Base-by-base conservation (phyloP, 2,113 vertebrate genomes). In the Beaufortia kweichowensis region DNA sequence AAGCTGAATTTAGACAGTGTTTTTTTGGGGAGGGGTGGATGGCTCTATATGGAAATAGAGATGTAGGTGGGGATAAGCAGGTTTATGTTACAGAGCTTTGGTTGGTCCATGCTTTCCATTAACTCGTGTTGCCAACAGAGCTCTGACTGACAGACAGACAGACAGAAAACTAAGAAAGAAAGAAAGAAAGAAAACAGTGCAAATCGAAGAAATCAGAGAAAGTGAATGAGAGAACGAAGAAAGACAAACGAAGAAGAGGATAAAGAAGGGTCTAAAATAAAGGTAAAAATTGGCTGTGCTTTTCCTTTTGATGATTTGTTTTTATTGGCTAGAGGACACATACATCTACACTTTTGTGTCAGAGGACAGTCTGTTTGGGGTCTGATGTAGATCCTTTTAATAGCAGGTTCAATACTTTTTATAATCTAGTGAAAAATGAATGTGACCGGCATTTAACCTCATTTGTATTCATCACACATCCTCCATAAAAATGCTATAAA, bases 31-130 rank as follows among this genome's bases (percentile, higher is more conserved):
- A 83, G 85, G 87, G 73, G 62, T 41, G 82, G 56, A 55, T 85
- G 89, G 75, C 90, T 92, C 81, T 91, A 91, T 92, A 90, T 89
- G 91, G 91, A 89, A 65, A 85, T 83, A 35, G 82, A 87, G 80
- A 85, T 83, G 85, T 82, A 82, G 77, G 81, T 46, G 78, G 64
- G 56, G 75, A 39, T n/a, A 33, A 28, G 35, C 10, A 33, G 55
- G 72, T 33, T 86, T 69, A 59, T 75, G 82, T 84, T 88, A 85
- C 87, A 85, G 79, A 72, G 80, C 35, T 79, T 79, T 75, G 77
- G 68, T 76, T 75, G 60, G 81, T 79, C 70, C 68, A 19, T 81
- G 79, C 70, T 66, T 56, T 75, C 23, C 64, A 79, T 63, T 71
- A 74, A 83, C 65, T 77, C 69, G 78, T 29, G 53, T 78, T 55